These are phyloP conservation scores for Trinorchestia longiramus DNA, from an alignment of 1,140 invertebrate genomes.

Conservation along the genomic window DNA sequence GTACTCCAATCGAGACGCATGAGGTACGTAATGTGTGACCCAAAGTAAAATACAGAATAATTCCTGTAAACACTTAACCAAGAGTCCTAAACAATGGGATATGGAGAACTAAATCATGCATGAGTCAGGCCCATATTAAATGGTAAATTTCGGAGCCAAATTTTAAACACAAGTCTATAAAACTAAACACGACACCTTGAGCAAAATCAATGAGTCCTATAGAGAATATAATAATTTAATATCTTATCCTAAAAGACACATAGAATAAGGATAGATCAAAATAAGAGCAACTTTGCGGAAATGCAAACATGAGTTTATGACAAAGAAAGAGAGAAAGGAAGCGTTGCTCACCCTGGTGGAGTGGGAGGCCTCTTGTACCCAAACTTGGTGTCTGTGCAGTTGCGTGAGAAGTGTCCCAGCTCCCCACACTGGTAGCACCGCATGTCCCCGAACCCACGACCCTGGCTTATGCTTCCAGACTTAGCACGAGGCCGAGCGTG, in stretches of 20 bases:
- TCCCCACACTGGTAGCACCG: conserved; percentile 78
- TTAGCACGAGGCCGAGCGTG: conserved; percentile 68
- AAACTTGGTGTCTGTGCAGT: conserved; percentile 73
- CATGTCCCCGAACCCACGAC: conserved; percentile 71
- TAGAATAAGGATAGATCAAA: background rate
- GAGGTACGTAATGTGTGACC: no score
- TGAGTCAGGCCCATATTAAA: background rate
- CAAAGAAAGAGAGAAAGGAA: background rate
- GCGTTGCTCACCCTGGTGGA: conserved; percentile 64
- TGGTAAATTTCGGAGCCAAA: background rate
- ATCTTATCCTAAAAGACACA: background rate
- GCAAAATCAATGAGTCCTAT: background rate
- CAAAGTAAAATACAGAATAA: background rate
- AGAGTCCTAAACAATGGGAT: background rate
- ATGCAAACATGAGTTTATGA: background rate
- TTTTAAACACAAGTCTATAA: background rate
- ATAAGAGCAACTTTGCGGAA: background rate
- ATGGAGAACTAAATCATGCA: background rate
- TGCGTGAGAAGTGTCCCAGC: conserved; percentile 77
- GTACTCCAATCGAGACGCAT: background rate
- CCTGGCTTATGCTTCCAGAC: conserved; percentile 71
- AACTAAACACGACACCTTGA: background rate
- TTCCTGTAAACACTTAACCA: background rate
- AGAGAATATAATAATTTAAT: background rate
- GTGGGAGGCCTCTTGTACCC: conserved; percentile 69